Conservation (phyloP, 2,888 invertebrate genomes). For the Margaritifera margaritifera region DNA sequence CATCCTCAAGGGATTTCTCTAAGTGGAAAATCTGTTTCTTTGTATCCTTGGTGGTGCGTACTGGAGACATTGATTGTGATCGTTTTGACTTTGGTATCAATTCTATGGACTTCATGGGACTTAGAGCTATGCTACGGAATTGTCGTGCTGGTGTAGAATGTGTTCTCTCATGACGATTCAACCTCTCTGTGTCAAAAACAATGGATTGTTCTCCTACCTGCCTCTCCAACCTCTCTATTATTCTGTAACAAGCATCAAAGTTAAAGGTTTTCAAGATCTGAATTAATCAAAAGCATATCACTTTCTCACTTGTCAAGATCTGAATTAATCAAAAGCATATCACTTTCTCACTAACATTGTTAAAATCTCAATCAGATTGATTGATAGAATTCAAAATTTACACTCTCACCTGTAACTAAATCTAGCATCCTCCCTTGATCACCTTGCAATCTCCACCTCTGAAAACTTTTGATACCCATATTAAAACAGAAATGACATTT, state of each 20-base stretch:
- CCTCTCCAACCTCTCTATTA: slow-evolving; percentile 46
- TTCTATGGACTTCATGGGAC: slow-evolving; percentile 37
- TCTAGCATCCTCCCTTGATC: too few relatives aligned
- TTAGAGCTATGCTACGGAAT: slow-evolving; percentile 39
- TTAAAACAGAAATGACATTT: too few relatives aligned
- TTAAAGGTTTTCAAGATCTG: not conserved
- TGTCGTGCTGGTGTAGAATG: slow-evolving; percentile 54
- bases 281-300: not conserved
- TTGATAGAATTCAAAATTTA: too few relatives aligned
- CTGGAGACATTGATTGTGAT: slow-evolving; percentile 51
- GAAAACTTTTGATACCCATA: too few relatives aligned
- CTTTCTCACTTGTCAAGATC: not conserved
- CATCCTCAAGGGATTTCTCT: slow-evolving; percentile 55
- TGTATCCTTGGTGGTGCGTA: slow-evolving; percentile 16
- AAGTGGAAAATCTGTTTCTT: slow-evolving; percentile 37
- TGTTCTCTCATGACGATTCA: slow-evolving; percentile 52
- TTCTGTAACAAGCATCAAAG: slow-evolving; percentile 31
- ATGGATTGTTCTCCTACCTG: slow-evolving; percentile 49
- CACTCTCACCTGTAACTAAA: too few relatives aligned
- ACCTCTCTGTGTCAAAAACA: slow-evolving; percentile 53
- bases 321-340: not conserved
- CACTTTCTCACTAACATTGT: not conserved
- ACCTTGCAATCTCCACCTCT: too few relatives aligned
- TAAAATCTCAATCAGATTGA: not conserved
- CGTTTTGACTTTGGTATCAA: slow-evolving; percentile 19